Conservation (phyloP, 2,888 invertebrate species). For the Caenorhabditis sulstoni region DNA sequence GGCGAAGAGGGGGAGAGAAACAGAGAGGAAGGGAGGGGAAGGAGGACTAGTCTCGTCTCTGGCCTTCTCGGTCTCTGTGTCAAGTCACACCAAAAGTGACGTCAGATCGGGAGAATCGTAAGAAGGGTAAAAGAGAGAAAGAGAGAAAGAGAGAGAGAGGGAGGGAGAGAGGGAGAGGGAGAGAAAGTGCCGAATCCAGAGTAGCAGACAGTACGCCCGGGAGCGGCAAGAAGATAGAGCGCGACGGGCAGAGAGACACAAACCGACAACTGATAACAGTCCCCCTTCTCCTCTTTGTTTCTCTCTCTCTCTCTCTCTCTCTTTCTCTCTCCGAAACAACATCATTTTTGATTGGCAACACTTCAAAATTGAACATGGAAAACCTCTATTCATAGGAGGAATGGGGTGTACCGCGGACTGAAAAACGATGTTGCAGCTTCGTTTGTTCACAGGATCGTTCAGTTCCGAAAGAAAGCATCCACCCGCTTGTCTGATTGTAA, state of each 20-base stretch:
- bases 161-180: slow-evolving; percentile 27
- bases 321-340: not conserved
- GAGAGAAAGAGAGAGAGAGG: slow-evolving; percentile 9
- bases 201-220: not conserved
- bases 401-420: no score
- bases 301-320: not conserved
- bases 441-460: no score
- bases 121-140: slow-evolving; percentile 33
- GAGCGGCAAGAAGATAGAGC: not conserved
- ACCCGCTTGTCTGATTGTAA: no score
- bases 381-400: no score
- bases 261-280: not conserved
- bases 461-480: no score
- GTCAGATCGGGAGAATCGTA: slow-evolving; percentile 42
- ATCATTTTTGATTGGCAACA: no score
- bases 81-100: slow-evolving; percentile 36
- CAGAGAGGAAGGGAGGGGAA: slow-evolving; percentile 4
- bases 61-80: slow-evolving; percentile 43
- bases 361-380: not conserved
- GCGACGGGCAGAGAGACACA: not conserved
- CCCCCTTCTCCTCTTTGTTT: not conserved
- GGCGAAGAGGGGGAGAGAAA: slow-evolving; percentile 8
- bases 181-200: not conserved
- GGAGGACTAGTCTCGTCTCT: slow-evolving; percentile 43
- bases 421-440: no score